Evolutionary conservation across 2,888 invertebrate genomes (phyloP).

Genomic region (Tetragnatha montana): DNA sequence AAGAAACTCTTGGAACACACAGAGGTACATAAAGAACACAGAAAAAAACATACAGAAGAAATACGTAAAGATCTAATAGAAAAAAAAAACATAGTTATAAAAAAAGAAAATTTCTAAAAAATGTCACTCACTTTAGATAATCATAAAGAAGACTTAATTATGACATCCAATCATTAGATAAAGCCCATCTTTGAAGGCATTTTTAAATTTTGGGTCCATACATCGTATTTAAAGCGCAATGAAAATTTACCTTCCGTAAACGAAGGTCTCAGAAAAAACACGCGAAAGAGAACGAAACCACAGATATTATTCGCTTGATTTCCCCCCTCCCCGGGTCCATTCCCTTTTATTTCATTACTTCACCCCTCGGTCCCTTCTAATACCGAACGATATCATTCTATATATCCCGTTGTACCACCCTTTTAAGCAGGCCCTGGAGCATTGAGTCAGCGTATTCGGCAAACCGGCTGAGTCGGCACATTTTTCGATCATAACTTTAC

Average conservation of each 20-base stretch:
- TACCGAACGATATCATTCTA: conserved; percentile 56
- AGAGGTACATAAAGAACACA: too few relatives aligned
- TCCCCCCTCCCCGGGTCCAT: not conserved
- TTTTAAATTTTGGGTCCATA: too few relatives aligned
- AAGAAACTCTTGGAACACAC: too few relatives aligned
- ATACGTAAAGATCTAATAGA: too few relatives aligned
- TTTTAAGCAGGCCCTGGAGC: conserved; percentile 52
- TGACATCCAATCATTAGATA: too few relatives aligned
- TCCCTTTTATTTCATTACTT: conserved; percentile 35
- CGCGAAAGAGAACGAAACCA: not conserved
- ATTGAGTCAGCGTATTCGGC: conserved; percentile 50
- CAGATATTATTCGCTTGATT: not conserved
- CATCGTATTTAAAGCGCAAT: conserved; percentile 1
- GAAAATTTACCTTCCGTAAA: conserved; percentile 43
- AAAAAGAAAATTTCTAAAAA: too few relatives aligned
- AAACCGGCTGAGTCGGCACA: conserved; percentile 42
- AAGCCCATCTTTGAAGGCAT: too few relatives aligned
- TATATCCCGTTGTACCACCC: conserved; percentile 53
- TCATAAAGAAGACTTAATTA: too few relatives aligned
- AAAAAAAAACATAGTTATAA: too few relatives aligned
- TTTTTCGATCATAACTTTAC: conserved; percentile 66
- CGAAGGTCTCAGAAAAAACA: conserved; percentile 2
- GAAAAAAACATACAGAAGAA: too few relatives aligned
- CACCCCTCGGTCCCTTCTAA: conserved; percentile 43
- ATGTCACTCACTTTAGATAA: too few relatives aligned